phyloP scores from a whole-genome alignment of 2,797 vertebrate genomes.

The Amblyopsis hoosieri region DNA sequence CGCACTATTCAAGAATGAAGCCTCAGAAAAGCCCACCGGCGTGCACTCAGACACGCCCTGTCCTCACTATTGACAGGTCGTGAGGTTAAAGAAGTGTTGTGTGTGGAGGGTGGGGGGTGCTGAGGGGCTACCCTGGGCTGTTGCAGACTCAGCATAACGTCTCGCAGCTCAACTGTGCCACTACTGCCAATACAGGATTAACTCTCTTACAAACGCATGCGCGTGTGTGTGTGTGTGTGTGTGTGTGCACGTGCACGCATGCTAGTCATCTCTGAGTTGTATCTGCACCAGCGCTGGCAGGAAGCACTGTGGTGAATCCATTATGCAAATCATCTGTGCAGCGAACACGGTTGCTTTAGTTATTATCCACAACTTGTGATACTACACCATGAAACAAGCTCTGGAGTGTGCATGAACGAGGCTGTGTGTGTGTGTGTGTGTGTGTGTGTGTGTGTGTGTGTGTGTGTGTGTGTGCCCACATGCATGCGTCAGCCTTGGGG shows the following conservation, averaged over 20 bases:
- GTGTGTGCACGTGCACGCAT: neutral
- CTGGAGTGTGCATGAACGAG: slow-evolving; percentile 2
- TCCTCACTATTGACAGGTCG: neutral
- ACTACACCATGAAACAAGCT: slow-evolving; percentile 30
- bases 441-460: slow-evolving; percentile 3
- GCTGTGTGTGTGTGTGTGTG: slow-evolving; percentile 12
- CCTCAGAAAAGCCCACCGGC: slow-evolving; percentile 6
- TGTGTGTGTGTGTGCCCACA: neutral
- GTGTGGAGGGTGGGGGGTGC: too few relatives aligned
- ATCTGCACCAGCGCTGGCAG: slow-evolving; percentile 51
- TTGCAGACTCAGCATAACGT: too few relatives aligned
- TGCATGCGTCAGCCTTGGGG: too few relatives aligned
- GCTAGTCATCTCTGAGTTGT: slow-evolving; percentile 21
- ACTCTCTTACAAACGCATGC: slow-evolving; percentile 5
- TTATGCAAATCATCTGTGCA: slow-evolving; percentile 58
- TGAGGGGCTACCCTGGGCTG: too few relatives aligned
- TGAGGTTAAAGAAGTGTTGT: slow-evolving; percentile 6
- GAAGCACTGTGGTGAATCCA: slow-evolving; percentile 62
- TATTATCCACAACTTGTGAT: slow-evolving; percentile 35
- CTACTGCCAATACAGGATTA: slow-evolving; percentile 1
- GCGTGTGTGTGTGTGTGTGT: too few relatives aligned
- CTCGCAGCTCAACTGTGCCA: neutral
- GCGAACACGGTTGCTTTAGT: slow-evolving; percentile 17
- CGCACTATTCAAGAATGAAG: slow-evolving; percentile 23
- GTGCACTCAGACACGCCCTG: slow-evolving; percentile 18